Evolutionary conservation across 1,140 invertebrate species (phyloP).

Genomic region (Drosophila elegans): DNA sequence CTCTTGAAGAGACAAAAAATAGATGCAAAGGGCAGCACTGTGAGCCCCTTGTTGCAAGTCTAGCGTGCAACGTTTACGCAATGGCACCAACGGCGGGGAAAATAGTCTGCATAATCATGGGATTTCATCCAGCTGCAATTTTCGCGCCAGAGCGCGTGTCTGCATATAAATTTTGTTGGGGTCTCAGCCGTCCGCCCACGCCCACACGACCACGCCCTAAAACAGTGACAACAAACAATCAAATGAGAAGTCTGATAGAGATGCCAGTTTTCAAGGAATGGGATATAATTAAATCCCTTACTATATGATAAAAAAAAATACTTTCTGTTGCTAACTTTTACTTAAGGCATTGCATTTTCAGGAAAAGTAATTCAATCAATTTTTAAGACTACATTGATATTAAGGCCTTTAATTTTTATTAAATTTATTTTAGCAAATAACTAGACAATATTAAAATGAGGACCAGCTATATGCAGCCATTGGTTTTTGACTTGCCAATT

Average conservation of each 20-base stretch:
- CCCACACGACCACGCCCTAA: slow-evolving; percentile 18
- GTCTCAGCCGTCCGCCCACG: slow-evolving; percentile 9
- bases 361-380: neutral
- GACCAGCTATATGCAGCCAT: no score
- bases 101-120: slow-evolving; percentile 80
- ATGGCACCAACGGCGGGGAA: slow-evolving; percentile 31
- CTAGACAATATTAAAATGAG: no score
- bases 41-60: slow-evolving; percentile 44
- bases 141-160: slow-evolving; percentile 76
- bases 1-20: slow-evolving; percentile 16
- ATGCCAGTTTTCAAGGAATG: slow-evolving; percentile 11
- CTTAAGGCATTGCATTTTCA: neutral
- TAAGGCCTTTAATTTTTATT: no score
- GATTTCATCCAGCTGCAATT: slow-evolving; percentile 80
- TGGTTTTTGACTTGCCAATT: no score
- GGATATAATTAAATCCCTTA: no score
- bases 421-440: no score
- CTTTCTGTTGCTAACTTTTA: no score
- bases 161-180: slow-evolving; percentile 72
- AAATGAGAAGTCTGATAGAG: slow-evolving; percentile 15
- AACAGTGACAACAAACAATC: slow-evolving; percentile 26
- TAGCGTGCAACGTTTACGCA: slow-evolving; percentile 48
- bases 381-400: no score
- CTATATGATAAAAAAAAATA: no score
- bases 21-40: slow-evolving; percentile 19